A percentile compares a stretch with the other conserved stretches of the same genome.
Evolutionary conservation across 2,797 vertebrate species (phyloP).

Genomic region (Chrosomus eos): DNA sequence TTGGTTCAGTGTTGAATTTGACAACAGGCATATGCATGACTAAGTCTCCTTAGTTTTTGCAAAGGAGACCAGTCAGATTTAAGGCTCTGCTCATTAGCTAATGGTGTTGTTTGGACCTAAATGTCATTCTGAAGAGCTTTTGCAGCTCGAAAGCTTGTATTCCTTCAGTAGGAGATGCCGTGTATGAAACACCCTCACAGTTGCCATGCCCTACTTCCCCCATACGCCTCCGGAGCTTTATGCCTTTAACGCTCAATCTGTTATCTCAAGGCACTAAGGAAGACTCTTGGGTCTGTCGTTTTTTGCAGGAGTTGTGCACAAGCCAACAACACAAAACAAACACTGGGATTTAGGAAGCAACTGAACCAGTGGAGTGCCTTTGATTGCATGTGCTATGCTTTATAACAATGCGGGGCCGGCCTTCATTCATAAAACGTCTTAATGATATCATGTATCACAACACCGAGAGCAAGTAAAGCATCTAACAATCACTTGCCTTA

Average conservation of each 20-base stretch:
- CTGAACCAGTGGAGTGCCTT: not conserved
- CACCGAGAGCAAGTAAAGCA: not conserved
- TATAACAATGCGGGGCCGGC: not conserved
- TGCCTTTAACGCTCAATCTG: slow-evolving; percentile 35
- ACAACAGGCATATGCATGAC: not conserved
- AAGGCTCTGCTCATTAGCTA: slow-evolving; percentile 26
- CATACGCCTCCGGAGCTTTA: slow-evolving; percentile 10
- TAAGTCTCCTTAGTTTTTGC: slow-evolving; percentile 30
- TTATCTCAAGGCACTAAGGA: slow-evolving; percentile 28
- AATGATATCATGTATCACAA: not conserved
- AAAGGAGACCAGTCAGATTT: slow-evolving; percentile 43
- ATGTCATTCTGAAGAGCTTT: not conserved
- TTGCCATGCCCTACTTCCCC: slow-evolving; percentile 41
- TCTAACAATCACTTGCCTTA: not conserved
- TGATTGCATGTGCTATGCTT: not conserved
- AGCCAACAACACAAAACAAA: slow-evolving; percentile 15
- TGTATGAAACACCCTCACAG: slow-evolving; percentile 16
- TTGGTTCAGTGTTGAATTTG: slow-evolving; percentile 7
- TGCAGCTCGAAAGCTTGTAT: slow-evolving; percentile 1
- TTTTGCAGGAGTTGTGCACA: not conserved
- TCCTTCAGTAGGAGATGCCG: slow-evolving; percentile 16
- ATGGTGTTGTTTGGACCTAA: slow-evolving; percentile 29
- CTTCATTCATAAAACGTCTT: not conserved
- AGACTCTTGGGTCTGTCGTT: slow-evolving; percentile 16
- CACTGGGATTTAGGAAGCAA: slow-evolving; percentile 2